A percentile compares a stretch with the other conserved stretches of the same genome.
Evolutionary conservation across 2,113 vertebrate species (phyloP).

Genomic region (Myotis lucifugus): DNA sequence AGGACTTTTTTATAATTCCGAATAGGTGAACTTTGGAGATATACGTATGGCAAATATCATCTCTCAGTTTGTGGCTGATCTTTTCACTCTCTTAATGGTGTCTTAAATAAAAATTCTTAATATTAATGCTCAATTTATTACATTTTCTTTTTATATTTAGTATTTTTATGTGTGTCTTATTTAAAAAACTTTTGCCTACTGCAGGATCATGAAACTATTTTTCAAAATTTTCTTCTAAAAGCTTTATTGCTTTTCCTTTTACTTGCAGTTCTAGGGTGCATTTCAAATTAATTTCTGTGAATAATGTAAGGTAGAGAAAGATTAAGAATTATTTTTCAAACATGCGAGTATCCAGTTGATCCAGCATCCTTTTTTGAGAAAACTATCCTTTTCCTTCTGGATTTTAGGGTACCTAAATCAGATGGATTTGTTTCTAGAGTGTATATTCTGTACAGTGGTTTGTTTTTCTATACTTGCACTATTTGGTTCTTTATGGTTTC

Average conservation of each 20-base stretch:
- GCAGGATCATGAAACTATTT: neutral
- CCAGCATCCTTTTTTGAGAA: neutral
- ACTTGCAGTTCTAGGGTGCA: neutral
- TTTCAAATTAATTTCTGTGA: constrained; percentile 42
- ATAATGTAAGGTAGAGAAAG: neutral
- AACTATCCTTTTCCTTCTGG: neutral
- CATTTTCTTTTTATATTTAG: neutral
- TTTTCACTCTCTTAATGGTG: neutral
- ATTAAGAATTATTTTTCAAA: neutral
- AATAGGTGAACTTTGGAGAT: neutral
- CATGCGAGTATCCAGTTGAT: neutral
- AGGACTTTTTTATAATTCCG: neutral
- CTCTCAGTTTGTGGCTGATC: neutral
- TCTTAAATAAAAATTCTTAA: constrained; percentile 15
- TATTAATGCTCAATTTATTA: neutral
- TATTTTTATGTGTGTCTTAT: neutral
- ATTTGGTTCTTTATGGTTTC: constrained; percentile 11
- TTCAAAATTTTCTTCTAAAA: neutral
- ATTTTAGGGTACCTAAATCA: neutral
- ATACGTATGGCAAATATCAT: neutral
- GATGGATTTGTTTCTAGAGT: neutral
- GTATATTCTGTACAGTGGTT: neutral
- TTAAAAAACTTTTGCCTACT: constrained; percentile 13
- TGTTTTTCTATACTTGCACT: neutral
- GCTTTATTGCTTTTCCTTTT: constrained; percentile 21